Percentiles rank a stretch among this genome's conserved stretches.
Conservation (phyloP, 23 tunicate genomes). For the Trididemnum miniatum region DNA sequence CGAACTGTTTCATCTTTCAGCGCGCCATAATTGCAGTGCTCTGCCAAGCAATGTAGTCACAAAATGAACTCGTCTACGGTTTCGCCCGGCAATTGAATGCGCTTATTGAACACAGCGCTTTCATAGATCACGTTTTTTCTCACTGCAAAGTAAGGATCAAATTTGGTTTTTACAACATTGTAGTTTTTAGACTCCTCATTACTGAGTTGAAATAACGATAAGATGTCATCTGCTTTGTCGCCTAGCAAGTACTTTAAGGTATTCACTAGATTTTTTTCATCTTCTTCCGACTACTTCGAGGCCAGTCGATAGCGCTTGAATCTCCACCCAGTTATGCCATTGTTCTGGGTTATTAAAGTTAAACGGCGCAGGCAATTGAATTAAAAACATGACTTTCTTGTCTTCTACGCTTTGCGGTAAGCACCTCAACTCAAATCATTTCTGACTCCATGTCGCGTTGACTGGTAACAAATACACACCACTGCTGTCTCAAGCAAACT, state of each 20-base stretch:
- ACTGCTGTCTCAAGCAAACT: too few species aligned
- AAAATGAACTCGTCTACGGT: not conserved
- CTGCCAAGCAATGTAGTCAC: too few species aligned
- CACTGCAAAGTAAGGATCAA: constrained; percentile 1
- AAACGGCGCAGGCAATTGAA: constrained; percentile 12
- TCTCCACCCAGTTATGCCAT: constrained; percentile 29
- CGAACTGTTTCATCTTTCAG: not conserved
- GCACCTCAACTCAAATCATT: too few species aligned
- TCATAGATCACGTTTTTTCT: not conserved
- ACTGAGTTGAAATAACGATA: constrained; percentile 13
- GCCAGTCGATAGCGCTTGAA: constrained; percentile 20
- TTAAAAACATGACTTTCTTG: too few species aligned
- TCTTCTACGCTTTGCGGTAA: too few species aligned
- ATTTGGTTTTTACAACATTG: constrained; percentile 12
- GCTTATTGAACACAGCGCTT: not conserved
- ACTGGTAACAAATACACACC: too few species aligned
- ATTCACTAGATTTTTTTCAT: constrained; percentile 14
- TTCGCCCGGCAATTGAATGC: not conserved
- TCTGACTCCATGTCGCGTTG: too few species aligned
- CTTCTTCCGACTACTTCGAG: not conserved
- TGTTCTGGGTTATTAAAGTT: constrained; percentile 29
- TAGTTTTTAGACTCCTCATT: not conserved
- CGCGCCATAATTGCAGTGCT: not conserved
- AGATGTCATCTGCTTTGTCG: constrained; percentile 30
- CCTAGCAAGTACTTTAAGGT: constrained; percentile 18